Evolutionary conservation across 2,113 vertebrate genomes (phyloP), one percentile per base, ranked within the genome.

Genomic region (Atherinomorus stipes): DNA sequence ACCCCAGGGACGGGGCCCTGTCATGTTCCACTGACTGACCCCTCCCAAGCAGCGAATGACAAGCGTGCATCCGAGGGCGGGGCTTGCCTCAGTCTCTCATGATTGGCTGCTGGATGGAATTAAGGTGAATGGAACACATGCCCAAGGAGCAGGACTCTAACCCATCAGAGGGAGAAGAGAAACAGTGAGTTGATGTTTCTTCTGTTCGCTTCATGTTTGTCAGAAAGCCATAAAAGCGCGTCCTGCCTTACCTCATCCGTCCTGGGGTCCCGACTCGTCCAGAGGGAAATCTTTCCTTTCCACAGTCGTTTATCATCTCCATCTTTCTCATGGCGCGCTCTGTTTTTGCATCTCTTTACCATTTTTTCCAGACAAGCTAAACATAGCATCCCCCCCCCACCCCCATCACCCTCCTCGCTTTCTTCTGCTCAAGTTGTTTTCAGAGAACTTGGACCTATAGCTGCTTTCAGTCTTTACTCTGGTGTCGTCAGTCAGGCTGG

Each of bases 41-140:
- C 83, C 68, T 87, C 77, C 87, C 81, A 18, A 88, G 82, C 84
- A 54, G 89, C 93, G 94, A 94, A 95, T 95, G 94, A 94, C 93
- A 89, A 94, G 91, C 59, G 84, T 80, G 88, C 91, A 89, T 93
- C 86, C 86, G 91, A 93, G 93, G 92, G 94, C 89, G 94, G 93
- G 94, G 93, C 93, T 94, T 89, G 93, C 93, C 94, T 95, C 93
- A 94, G 93, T 95, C 94, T 94, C 94, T 92, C 92, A 83, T 92
- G 87, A 94, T 95, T 95, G 93, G 92, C 90, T 87, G 92, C 93
- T 95, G 93, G 92, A 95, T 95, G 94, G 93, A 95, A 95, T 94
- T 94, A 93, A 94, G 93, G 94, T 95, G 94, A 95, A 95, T 95
- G 94, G 93, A 95, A 93, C 92, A 93, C 93, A 94, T 93, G 92